Conservation (phyloP, 2,797 vertebrate species). For the Gobionotothen gibberifrons region DNA sequence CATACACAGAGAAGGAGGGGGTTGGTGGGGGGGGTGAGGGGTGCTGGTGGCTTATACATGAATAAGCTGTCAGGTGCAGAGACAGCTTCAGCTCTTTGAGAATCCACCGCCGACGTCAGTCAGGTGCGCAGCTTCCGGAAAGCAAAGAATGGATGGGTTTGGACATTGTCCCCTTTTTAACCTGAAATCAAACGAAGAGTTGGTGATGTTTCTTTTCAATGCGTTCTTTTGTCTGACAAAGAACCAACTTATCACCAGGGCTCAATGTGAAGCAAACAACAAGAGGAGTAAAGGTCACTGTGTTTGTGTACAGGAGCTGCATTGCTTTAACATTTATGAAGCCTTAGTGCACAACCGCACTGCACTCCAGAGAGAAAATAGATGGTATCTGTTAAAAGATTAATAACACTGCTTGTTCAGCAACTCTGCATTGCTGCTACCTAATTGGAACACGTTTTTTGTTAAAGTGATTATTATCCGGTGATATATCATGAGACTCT, state of each 20-base stretch:
- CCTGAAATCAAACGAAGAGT: conserved; percentile 16
- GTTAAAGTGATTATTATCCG: conserved; percentile 43
- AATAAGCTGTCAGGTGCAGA: conserved; percentile 69
- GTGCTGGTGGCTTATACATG: conserved; percentile 54
- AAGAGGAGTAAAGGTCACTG: conserved; percentile 46
- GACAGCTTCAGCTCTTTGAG: conserved; percentile 50
- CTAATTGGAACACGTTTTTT: conserved; percentile 43
- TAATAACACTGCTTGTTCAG: conserved; percentile 57
- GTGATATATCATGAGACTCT: conserved; percentile 5
- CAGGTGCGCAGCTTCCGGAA: conserved; percentile 58
- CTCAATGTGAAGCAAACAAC: conserved; percentile 22
- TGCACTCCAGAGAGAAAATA: neutral
- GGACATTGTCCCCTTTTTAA: conserved; percentile 22
- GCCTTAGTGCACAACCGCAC: conserved; percentile 32
- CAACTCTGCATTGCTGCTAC: conserved; percentile 22
- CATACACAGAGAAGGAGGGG: conserved; percentile 27
- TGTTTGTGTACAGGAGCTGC: conserved; percentile 21
- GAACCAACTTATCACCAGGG: conserved; percentile 10
- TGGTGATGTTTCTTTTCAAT: neutral
- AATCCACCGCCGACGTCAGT: conserved; percentile 24
- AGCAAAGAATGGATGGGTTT: conserved; percentile 15
- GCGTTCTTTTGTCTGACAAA: conserved; percentile 5
- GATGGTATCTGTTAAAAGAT: conserved; percentile 63
- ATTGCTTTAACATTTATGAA: conserved; percentile 45
- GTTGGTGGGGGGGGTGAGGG: neutral